Evolutionary conservation across 1,140 invertebrate genomes (phyloP).

Genomic region (Meloidogyne floridensis): DNA sequence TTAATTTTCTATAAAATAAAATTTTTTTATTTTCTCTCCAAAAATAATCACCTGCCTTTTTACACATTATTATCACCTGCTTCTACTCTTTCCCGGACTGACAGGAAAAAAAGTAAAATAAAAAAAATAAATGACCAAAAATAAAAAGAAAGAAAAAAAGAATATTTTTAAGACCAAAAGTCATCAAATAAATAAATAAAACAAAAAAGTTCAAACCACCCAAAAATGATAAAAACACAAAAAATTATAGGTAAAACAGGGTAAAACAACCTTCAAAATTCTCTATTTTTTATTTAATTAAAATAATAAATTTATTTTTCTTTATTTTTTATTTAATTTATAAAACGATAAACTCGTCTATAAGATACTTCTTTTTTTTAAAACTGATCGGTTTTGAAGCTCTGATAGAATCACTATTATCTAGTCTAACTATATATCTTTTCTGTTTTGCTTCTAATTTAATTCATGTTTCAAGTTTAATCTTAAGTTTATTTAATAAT

Average conservation of each 20-base stretch:
- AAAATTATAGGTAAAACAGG: neutral
- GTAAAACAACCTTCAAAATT: no score
- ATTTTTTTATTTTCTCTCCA: neutral
- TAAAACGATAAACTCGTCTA: no score
- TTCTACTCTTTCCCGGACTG: neutral
- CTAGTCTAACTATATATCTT: no score
- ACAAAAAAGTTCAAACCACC: neutral
- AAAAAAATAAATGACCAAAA: neutral
- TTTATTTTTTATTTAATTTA: no score
- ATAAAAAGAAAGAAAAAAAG: neutral
- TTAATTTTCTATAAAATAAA: neutral
- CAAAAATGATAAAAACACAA: conserved; percentile 5
- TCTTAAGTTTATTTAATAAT: no score
- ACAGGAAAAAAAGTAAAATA: neutral
- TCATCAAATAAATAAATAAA: neutral
- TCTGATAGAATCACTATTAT: no score
- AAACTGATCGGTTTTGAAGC: no score
- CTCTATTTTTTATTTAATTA: no score
- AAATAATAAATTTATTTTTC: no score
- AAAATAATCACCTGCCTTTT: neutral
- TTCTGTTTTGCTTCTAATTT: no score
- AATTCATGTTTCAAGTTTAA: no score
- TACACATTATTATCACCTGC: neutral
- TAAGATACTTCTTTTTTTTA: no score
- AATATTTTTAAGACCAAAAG: neutral